Percentiles rank a stretch among this genome's conserved stretches.
Evolutionary conservation across 1,140 invertebrate genomes (phyloP).

Genomic region (Phymastichus coffea): DNA sequence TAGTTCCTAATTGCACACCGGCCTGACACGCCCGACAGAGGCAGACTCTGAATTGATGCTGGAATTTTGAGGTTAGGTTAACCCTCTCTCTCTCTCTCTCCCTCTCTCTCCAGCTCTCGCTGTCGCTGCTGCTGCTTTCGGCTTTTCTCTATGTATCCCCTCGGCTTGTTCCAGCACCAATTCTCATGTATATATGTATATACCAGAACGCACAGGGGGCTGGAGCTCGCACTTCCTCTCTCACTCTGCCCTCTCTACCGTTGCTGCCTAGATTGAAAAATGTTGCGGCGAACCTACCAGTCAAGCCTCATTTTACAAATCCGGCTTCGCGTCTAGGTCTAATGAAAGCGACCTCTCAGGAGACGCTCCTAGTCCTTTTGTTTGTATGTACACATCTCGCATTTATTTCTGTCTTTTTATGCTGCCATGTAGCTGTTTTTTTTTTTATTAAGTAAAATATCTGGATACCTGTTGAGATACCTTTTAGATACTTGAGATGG

Average conservation of each 20-base stretch:
- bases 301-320: constrained; percentile 45
- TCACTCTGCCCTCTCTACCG: no score
- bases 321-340: constrained; percentile 32
- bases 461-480: neutral
- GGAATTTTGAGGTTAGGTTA: constrained; percentile 54
- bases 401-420: neutral
- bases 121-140: constrained; percentile 20
- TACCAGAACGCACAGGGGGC: constrained; percentile 36
- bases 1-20: constrained; percentile 50
- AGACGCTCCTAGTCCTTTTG: neutral
- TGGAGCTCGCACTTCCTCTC: no score
- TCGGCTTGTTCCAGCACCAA: constrained; percentile 25
- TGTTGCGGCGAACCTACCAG: constrained; percentile 44
- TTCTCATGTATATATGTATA: constrained; percentile 33
- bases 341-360: constrained; percentile 32
- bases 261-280: constrained; percentile 48
- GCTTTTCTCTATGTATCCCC: constrained; percentile 1
- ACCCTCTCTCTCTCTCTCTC: constrained; percentile 37
- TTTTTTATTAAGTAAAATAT: neutral
- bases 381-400: neutral
- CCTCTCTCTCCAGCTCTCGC: constrained; percentile 12
- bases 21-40: constrained; percentile 34
- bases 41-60: constrained; percentile 50
- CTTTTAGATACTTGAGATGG: neutral
- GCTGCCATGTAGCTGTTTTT: neutral